Base-by-base conservation (phyloP, 2,113 vertebrate species). In the Amphiprion ocellaris region DNA sequence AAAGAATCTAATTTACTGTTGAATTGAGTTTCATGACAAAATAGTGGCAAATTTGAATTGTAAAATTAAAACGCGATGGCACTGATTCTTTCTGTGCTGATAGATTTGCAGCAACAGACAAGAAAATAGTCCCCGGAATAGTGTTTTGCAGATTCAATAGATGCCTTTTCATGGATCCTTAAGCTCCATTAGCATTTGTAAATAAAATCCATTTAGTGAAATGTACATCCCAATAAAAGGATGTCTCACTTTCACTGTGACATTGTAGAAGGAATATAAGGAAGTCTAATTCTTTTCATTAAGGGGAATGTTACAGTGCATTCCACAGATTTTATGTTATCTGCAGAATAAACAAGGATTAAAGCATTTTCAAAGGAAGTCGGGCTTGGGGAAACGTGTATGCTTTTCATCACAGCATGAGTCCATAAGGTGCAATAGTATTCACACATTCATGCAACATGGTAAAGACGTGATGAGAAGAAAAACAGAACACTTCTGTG, bases 1-100 rank as follows among this genome's bases (percentile, higher is more conserved):
- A 67, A 79, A 81, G 70, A 30, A 28, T 41, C 11, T 28, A 59
- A 83, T 81, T 49, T 77, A 74, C 47, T 46, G 44, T 60, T 86
- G 58, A 74, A 81, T 58, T 63, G 58, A 50, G 47, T 50, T 39
- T 75, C 28, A 54, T 2, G 4, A 52, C 63, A 72, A 79, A 84
- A 69, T 78, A 71, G 30, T 60, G 10, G 56, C 8, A 63, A 16
- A 73, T 79, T 73, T 79, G 21, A 83, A 86, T 61, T 74, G 10
- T 59, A 70, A 79, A 74, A 87, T 66, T 26, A 26, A 69, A 80
- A 49, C 14, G 55, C 19, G 10, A 28, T 3, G 11, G 24, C 33
- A 41, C 11, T 23, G 5, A 61, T 54, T 74, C 24, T 15, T 55
- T 6, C 14, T 41, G 46, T 24, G 10, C 33, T 17, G 30, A 28